phyloP scores from a whole-genome alignment of 2,113 vertebrate genomes.

The Telmatochromis sp. region DNA sequence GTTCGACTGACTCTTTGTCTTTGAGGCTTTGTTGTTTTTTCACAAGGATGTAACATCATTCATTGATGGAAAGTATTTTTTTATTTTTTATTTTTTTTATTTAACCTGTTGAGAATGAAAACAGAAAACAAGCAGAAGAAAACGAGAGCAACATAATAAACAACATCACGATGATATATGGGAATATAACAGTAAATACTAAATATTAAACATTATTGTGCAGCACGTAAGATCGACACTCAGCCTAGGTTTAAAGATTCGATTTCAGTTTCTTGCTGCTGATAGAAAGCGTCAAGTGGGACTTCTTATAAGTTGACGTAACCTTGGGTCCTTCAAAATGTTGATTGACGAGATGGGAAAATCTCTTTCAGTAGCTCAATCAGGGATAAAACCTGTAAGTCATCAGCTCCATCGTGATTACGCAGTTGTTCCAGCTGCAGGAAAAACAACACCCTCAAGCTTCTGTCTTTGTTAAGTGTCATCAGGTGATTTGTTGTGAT shows the following conservation, averaged over 20 bases:
- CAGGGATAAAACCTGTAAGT: background rate
- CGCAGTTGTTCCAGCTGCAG: background rate
- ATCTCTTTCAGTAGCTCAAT: background rate
- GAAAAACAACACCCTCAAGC: background rate
- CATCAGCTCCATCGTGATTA: background rate
- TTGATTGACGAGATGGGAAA: background rate
- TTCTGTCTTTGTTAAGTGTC: background rate
- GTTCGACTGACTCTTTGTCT: too few relatives aligned
- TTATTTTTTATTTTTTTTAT: background rate
- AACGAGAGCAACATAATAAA: accelerated
- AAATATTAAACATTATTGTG: background rate
- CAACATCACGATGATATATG: background rate
- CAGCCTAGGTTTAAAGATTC: accelerated
- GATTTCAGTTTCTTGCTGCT: background rate
- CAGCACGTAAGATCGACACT: background rate
- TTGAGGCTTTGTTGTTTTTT: too few relatives aligned
- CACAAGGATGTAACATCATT: too few relatives aligned
- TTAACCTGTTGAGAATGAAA: background rate
- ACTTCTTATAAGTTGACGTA: accelerated
- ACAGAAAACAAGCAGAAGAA: background rate
- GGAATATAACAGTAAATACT: accelerated
- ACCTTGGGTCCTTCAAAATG: background rate
- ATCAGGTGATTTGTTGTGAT: background rate
- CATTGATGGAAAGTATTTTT: too few relatives aligned
- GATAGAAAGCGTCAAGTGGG: background rate